Evolutionary conservation across 2,888 invertebrate genomes (phyloP), one percentile per base, ranked within the genome.

Genomic region (Spisula subtruncata): DNA sequence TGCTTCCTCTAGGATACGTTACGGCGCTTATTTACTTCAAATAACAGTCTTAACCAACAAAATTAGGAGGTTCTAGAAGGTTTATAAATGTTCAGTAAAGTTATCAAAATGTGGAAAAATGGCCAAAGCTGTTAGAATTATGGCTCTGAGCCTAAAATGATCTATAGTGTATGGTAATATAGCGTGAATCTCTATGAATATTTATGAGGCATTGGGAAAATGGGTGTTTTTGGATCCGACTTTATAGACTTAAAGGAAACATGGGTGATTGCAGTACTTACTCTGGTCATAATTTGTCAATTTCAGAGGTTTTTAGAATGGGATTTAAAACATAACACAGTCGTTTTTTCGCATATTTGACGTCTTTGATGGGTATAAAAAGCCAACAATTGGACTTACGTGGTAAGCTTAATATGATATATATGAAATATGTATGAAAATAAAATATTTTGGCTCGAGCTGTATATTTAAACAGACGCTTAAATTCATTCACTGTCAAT

Each of bases 21-120:
- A 84, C 86, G 86, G 79, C 80, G 89, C 87, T 89, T 91, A 91
- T 90, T 90, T 87, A 87, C 91, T 90, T 90, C 91, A 92, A 91
- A 91, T 89, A 81, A 81, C 41, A 75, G 89, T 60, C 89, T 91
- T 83, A 85, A 89, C 56, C 83, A 88, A 90, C 89, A 87, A 83
- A 90, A 89, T 90, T 90, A 90, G 90, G 88, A 87, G 89, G 90
- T 91, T 87, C 87, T 89, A 87, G 87, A 88, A 79, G 87, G 85
- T 88, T 90, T 90, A 91, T 91, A 90, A 89, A 90, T 87, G 90
- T 88, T 85, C 87, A 88, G 91, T 91, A 91, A 92, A 91, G 89
- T 90, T 91, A 92, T 92, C 90, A 92, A 92, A 92, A 90, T 90
- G 90, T 91, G 87, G 86, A 91, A 91, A 90, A 91, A 86, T 90